Base-by-base conservation (phyloP, 1,140 invertebrate species). In the Pseudomyrmex concolor region DNA sequence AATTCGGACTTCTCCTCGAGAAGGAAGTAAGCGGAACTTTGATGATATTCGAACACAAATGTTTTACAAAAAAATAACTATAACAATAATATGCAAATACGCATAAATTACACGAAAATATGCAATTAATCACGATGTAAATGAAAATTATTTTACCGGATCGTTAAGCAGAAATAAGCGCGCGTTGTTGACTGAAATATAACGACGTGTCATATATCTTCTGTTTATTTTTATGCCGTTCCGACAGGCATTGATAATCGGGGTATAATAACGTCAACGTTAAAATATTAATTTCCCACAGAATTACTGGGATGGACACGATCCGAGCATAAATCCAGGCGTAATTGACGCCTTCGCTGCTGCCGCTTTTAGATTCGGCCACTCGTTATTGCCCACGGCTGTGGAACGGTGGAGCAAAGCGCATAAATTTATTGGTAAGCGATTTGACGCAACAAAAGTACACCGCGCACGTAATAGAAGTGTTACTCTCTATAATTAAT, bases 381-480 rank as follows among this genome's bases (percentile, higher is more conserved):
- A 99, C 91, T 98, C 98, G 0, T 93, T 99, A 3, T 92, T 99
- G 60, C 98, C 98, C 2, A 98, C 97, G 8, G 97, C 97, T 50
- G 97, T 98, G 22, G 97, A 98, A 92, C 95, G 98, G 91, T 99
- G 98, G 97, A 98, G 97, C 76, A 98, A 98, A 94, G 97, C 97
- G 34, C 98, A 98, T 90, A 98, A 98, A 94, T 98, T 98, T 91
- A 98, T 98, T 77, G 97, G 97, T 97, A 95, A 95, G 90, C 9
- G 13, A 68, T 12, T 54, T 71, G 25, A 3, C 9, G 45, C 9
- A 45, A 55, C 25, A 57, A 68, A 17, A n/a, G 25, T 43, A 45
- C n/a, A 25, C 22, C 3, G 19, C n/a, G 13, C 15, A 43, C 10
- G 48, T 17, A 54, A 15, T 12, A 50, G 2, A 50, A 25, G 34